Percentiles rank a stretch among this genome's conserved stretches.
phyloP scores from a whole-genome alignment of 2,888 invertebrate genomes.

The Camptogramma bilineatum region DNA sequence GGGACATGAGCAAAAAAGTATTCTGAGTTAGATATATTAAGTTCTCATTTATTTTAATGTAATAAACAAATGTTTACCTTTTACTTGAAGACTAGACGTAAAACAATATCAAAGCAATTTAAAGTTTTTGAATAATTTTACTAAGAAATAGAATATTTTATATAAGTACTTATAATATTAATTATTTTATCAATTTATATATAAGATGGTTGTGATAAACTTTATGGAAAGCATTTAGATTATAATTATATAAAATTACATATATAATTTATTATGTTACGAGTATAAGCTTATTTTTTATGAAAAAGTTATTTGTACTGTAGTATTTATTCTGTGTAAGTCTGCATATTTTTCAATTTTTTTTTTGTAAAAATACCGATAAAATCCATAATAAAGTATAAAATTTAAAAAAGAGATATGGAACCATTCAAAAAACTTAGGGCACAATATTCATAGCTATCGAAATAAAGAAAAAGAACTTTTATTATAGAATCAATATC shows the following conservation, averaged over 20 bases:
- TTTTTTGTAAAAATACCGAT: conserved; percentile 44
- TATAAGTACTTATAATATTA: no score
- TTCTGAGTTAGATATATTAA: no score
- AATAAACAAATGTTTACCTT: background rate
- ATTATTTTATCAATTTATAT: background rate
- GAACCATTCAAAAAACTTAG: conserved; percentile 44
- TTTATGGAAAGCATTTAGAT: conserved; percentile 3
- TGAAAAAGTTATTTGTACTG: conserved; percentile 59
- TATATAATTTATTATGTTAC: conserved; percentile 1
- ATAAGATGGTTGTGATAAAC: background rate
- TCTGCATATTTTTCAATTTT: conserved; percentile 35
- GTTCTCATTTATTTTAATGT: no score
- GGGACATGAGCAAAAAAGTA: no score
- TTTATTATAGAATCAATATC: conserved; percentile 12
- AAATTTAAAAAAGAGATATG: conserved; percentile 50
- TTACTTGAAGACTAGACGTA: background rate
- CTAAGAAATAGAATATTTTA: background rate
- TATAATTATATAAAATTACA: conserved; percentile 5
- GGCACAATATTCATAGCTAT: conserved; percentile 27
- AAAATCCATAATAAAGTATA: conserved; percentile 43
- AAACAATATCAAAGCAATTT: background rate
- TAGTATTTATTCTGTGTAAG: conserved; percentile 44
- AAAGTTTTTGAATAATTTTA: background rate
- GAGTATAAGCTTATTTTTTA: conserved; percentile 53
- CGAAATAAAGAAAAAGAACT: conserved; percentile 11